Percentiles rank a stretch among this genome's conserved stretches.
Evolutionary conservation across 2,113 vertebrate species (phyloP).

Genomic region (Phainopepla nitens): DNA sequence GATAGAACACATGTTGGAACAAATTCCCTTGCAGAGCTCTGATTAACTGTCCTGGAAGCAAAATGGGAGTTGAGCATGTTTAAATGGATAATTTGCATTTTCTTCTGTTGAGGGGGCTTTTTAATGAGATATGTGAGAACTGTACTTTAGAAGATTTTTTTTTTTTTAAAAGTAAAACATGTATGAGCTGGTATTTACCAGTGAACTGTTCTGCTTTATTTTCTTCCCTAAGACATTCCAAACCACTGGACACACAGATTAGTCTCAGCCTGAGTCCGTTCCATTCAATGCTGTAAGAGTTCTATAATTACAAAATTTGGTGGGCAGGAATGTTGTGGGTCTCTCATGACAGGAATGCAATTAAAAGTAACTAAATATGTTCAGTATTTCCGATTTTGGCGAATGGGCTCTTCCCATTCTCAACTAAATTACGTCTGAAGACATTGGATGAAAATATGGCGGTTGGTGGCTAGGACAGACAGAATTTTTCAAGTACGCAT

Average conservation of each 20-base stretch:
- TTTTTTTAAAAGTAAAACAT: neutral
- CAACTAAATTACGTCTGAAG: neutral
- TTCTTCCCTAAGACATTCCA: neutral
- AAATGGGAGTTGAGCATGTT: neutral
- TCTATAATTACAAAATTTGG: neutral
- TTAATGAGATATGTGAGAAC: neutral
- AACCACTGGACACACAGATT: neutral
- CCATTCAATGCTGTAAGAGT: neutral
- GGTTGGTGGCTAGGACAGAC: neutral
- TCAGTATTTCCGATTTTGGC: constrained; percentile 3
- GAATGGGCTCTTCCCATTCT: neutral
- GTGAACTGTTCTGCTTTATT: neutral
- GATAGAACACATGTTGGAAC: neutral
- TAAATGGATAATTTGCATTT: neutral
- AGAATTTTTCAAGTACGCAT: neutral
- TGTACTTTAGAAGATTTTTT: neutral
- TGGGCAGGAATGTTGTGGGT: neutral
- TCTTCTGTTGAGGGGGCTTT: neutral
- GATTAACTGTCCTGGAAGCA: neutral
- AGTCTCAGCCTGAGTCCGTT: neutral
- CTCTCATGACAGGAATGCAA: neutral
- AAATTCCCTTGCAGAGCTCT: neutral
- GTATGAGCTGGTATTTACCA: neutral
- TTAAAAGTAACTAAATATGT: constrained; percentile 11
- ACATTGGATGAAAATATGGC: neutral